Conservation (phyloP, 2,888 invertebrate species). For the Eugnorisma glareosa region DNA sequence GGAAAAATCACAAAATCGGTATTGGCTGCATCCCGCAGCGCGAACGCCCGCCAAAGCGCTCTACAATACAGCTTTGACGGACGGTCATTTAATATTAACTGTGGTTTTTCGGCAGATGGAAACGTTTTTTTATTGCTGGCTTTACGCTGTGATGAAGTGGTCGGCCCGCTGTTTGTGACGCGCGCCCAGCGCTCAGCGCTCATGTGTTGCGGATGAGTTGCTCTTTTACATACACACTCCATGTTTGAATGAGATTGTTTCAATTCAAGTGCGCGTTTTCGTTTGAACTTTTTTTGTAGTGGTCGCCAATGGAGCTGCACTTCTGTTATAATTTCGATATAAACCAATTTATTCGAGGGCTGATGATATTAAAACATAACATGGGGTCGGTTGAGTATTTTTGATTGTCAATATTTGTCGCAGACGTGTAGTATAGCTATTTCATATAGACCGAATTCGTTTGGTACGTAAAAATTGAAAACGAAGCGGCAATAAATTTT, state of each 20-base stretch:
- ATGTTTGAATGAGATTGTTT: conserved; percentile 81
- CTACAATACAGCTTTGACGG: conserved; percentile 89
- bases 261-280: conserved; percentile 79
- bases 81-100: conserved; percentile 91
- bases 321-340: conserved; percentile 61
- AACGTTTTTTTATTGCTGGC: conserved; percentile 88
- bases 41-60: conserved; percentile 80
- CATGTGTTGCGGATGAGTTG: conserved; percentile 85
- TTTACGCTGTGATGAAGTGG: conserved; percentile 90
- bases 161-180: conserved; percentile 87
- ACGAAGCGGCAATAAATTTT: conserved; percentile 85
- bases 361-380: conserved; percentile 44
- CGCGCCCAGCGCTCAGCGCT: conserved; percentile 72
- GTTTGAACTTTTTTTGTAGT: conserved; percentile 61
- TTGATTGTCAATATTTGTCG: conserved; percentile 76
- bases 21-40: conserved; percentile 87
- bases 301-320: conserved; percentile 43
- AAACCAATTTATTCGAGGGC: conserved; percentile 57
- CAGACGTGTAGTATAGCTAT: conserved; percentile 59
- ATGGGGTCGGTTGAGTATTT: conserved; percentile 64
- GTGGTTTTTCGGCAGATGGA: conserved; percentile 90
- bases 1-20: conserved; percentile 89
- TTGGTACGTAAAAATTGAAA: conserved; percentile 82
- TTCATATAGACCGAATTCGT: conserved; percentile 71
- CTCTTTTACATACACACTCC: conserved; percentile 85